Evolutionary conservation across 2,888 invertebrate genomes (phyloP).

Genomic region (Crocallis elinguaria): DNA sequence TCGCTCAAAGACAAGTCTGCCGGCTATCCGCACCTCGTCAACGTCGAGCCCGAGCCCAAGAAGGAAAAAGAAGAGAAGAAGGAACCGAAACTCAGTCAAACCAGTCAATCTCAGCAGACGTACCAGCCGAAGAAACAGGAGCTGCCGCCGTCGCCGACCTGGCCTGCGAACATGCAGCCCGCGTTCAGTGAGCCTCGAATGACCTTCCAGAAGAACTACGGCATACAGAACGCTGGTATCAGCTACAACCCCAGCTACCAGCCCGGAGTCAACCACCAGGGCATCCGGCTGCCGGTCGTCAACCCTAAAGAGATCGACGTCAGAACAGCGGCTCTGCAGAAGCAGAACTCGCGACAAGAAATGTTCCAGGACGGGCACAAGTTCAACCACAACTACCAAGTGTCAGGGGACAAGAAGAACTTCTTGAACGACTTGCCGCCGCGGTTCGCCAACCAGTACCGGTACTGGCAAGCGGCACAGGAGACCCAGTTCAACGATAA

Average conservation of each 20-base stretch:
- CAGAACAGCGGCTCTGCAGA: constrained; percentile 76
- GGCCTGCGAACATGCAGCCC: constrained; percentile 42
- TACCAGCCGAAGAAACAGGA: constrained; percentile 55
- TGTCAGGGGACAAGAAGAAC: constrained; percentile 75
- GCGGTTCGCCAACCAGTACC: constrained; percentile 76
- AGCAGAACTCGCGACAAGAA: constrained; percentile 73
- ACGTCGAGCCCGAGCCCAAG: constrained; percentile 70
- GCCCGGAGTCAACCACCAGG: constrained; percentile 51
- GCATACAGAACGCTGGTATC: constrained; percentile 60
- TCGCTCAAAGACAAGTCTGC: constrained; percentile 82
- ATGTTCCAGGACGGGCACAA: constrained; percentile 69
- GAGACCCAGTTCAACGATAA: constrained; percentile 69
- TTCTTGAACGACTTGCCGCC: constrained; percentile 77
- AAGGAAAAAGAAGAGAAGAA: constrained; percentile 70
- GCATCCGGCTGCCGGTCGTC: constrained; percentile 74
- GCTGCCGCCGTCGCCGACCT: constrained; percentile 43
- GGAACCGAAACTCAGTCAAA: constrained; percentile 51
- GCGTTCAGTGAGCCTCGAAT: constrained; percentile 55
- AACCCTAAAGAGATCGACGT: constrained; percentile 83
- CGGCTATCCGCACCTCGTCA: constrained; percentile 80
- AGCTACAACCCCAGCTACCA: constrained; percentile 64
- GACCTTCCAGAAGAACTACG: constrained; percentile 69
- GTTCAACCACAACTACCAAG: constrained; percentile 68
- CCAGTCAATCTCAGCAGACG: constrained; percentile 37
- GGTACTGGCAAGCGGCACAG: constrained; percentile 73